These are phyloP conservation scores for Mayetiola destructor DNA, from an alignment of 2,888 invertebrate genomes.

Conservation along the genomic window DNA sequence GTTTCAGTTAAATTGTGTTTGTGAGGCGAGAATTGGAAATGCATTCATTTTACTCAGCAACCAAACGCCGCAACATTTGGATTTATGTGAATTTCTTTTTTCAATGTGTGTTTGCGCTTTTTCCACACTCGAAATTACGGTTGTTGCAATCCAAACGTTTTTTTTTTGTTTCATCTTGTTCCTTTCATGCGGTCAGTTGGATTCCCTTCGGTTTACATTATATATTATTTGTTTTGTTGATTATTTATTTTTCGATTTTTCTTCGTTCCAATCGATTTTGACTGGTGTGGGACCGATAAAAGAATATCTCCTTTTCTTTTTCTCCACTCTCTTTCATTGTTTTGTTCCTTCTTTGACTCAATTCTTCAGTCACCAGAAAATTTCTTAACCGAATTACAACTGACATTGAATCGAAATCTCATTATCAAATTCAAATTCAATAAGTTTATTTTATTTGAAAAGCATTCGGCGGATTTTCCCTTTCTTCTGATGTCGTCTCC, in stretches of 20 bases:
- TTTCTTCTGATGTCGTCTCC: neutral
- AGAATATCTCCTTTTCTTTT: neutral
- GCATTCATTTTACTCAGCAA: too few relatives aligned
- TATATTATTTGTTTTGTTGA: slow-evolving; percentile 8
- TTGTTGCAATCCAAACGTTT: neutral
- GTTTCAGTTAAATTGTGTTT: too few relatives aligned
- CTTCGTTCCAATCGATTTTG: too few relatives aligned
- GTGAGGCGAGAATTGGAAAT: too few relatives aligned
- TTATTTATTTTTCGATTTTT: slow-evolving; percentile 12
- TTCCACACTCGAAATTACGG: neutral
- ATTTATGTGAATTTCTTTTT: slow-evolving; percentile 5
- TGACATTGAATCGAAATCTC: neutral
- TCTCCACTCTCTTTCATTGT: neutral
- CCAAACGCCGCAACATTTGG: too few relatives aligned
- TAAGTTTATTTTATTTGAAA: slow-evolving; percentile 2
- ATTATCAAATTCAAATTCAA: neutral
- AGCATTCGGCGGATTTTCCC: neutral
- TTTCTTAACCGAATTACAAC: too few relatives aligned
- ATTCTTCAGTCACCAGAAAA: too few relatives aligned
- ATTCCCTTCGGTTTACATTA: neutral
- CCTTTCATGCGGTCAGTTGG: neutral
- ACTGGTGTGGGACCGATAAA: slow-evolving; percentile 2
- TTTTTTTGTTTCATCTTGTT: neutral
- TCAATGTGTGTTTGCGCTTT: neutral
- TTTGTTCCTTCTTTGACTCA: neutral